phyloP scores from a whole-genome alignment of 1,140 invertebrate species.

The Thereuonema tuberculata region DNA sequence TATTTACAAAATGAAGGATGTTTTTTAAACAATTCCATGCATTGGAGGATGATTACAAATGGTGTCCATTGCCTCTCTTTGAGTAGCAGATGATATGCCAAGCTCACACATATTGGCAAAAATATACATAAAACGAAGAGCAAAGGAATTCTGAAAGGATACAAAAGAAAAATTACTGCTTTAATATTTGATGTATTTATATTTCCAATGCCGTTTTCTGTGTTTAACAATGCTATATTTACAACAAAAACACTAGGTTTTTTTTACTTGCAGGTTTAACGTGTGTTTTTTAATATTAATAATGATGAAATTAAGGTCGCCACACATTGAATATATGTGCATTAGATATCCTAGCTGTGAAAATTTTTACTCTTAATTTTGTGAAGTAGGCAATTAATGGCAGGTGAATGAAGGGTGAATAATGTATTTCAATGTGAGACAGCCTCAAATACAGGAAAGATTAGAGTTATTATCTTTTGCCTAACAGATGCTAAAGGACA shows the following conservation, averaged over 20 bases:
- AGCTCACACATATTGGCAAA: conserved; percentile 37
- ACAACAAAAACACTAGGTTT: neutral
- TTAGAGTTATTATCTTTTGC: too few species aligned
- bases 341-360: too few species aligned
- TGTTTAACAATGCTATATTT: neutral
- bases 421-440: too few species aligned
- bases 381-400: too few species aligned
- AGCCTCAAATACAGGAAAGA: too few species aligned
- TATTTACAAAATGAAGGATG: too few species aligned
- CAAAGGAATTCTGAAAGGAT: conserved; percentile 31
- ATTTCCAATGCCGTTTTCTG: conserved; percentile 1
- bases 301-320: too few species aligned
- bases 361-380: too few species aligned
- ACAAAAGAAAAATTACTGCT: conserved; percentile 11
- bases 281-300: neutral
- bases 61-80: conserved; percentile 20
- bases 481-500: too few species aligned
- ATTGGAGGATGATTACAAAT: conserved; percentile 19
- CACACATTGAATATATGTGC: too few species aligned
- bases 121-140: conserved; percentile 32
- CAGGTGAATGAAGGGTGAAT: too few species aligned
- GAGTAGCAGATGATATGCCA: conserved; percentile 15
- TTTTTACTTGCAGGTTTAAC: too few species aligned
- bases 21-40: conserved; percentile 10
- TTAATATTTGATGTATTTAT: conserved; percentile 11